These are phyloP conservation scores for Pogonocherus hispidulus DNA, from an alignment of 2,888 invertebrate species.

Conservation along the genomic window DNA sequence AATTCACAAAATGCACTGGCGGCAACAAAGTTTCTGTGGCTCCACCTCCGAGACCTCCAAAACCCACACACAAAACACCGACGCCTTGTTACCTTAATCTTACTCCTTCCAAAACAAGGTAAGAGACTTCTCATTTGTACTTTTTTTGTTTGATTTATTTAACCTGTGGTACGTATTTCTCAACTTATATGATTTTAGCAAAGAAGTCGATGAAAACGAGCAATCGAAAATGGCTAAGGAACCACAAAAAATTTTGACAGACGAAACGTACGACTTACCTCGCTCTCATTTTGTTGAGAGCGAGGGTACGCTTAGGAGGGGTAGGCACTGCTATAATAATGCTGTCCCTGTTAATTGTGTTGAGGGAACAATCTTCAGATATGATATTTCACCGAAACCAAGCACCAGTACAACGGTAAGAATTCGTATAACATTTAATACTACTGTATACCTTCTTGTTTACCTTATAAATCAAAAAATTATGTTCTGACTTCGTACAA, in stretches of 20 bases:
- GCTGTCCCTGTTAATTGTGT: conserved; percentile 71
- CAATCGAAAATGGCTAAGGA: conserved; percentile 39
- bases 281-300: conserved; percentile 74
- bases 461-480: not conserved
- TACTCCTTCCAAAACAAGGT: conserved; percentile 48
- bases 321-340: conserved; percentile 74
- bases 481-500: too few relatives aligned
- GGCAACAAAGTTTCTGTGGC: conserved; percentile 47
- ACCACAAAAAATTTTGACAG: conserved; percentile 60
- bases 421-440: too few relatives aligned
- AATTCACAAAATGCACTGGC: conserved; percentile 69
- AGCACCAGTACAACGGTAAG: conserved; percentile 60
- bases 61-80: conserved; percentile 69
- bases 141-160: too few relatives aligned
- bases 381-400: conserved; percentile 69
- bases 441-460: too few relatives aligned
- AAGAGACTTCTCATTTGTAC: conserved; percentile 27
- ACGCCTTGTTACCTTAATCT: conserved; percentile 54
- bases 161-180: too few relatives aligned
- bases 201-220: conserved; percentile 36
- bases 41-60: conserved; percentile 83
- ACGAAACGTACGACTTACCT: conserved; percentile 80
- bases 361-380: conserved; percentile 73
- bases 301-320: conserved; percentile 59
- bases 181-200: conserved; percentile 16